These are phyloP conservation scores for Rhynchotus rufescens DNA, from an alignment of 2,797 vertebrate species.

Conservation along the genomic window DNA sequence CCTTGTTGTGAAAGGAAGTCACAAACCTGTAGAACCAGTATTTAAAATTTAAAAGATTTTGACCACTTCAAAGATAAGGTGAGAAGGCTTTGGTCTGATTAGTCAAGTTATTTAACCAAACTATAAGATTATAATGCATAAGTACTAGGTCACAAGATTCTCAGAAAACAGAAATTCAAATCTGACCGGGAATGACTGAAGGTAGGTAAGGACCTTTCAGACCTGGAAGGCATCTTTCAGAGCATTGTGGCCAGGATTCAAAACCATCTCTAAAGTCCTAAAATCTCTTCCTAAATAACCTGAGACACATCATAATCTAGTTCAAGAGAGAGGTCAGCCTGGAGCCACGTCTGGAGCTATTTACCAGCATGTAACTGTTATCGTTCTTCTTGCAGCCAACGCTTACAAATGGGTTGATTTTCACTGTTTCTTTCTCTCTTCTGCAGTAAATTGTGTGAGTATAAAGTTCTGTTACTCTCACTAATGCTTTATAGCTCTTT, in stretches of 20 bases:
- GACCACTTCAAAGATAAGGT: not conserved
- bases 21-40: not conserved
- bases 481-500: not conserved
- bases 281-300: not conserved
- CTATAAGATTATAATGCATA: not conserved
- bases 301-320: not conserved
- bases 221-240: not conserved
- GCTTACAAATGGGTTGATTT: not conserved
- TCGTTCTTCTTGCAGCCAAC: accelerated
- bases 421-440: not conserved
- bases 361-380: not conserved
- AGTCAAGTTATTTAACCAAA: not conserved
- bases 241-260: not conserved
- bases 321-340: accelerated
- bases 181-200: not conserved
- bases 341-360: not conserved
- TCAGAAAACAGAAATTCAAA: not conserved
- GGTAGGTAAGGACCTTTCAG: not conserved
- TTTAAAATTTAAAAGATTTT: not conserved
- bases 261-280: not conserved
- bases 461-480: not conserved
- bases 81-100: not conserved
- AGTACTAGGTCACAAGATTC: not conserved
- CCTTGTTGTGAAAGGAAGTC: not conserved
- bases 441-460: not conserved